Conservation (phyloP, 2,888 invertebrate species). For the Drosophila parthenogenetica region DNA sequence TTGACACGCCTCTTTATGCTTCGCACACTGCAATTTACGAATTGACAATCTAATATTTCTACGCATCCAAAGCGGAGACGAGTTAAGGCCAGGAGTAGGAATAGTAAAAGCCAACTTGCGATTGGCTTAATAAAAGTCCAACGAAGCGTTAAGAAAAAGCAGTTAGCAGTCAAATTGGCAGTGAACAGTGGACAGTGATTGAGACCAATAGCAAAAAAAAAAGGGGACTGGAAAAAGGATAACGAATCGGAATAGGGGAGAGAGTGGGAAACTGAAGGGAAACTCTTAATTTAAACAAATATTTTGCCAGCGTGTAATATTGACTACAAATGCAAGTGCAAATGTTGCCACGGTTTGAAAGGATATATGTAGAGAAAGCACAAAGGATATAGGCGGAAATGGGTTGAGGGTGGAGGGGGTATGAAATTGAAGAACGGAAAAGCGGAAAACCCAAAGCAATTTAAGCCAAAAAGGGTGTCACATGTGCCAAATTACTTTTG, state of each 20-base stretch:
- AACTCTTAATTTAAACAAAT: constrained; percentile 68
- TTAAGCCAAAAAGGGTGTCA: constrained; percentile 80
- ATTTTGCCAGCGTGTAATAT: constrained; percentile 76
- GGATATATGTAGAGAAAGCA: constrained; percentile 47
- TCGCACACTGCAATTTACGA: constrained; percentile 65
- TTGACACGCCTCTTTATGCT: constrained; percentile 70
- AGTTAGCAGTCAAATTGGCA: constrained; percentile 71
- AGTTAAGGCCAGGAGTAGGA: constrained; percentile 2
- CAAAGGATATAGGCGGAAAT: constrained; percentile 22
- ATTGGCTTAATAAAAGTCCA: constrained; percentile 71
- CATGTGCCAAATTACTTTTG: constrained; percentile 82
- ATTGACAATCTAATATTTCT: constrained; percentile 73
- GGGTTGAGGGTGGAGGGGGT: constrained; percentile 2
- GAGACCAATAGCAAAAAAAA: constrained; percentile 28
- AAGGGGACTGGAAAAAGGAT: constrained; percentile 2
- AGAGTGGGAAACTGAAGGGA: not conserved
- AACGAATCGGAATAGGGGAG: not conserved
- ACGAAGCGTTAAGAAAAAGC: constrained; percentile 77
- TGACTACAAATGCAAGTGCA: constrained; percentile 82
- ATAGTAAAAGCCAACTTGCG: constrained; percentile 39
- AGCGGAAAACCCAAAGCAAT: constrained; percentile 69
- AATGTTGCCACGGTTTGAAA: constrained; percentile 82
- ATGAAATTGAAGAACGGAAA: constrained; percentile 34
- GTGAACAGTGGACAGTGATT: constrained; percentile 62
- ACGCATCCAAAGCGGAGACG: constrained; percentile 44